These are phyloP conservation scores for Rhinopithecus roxellana DNA, from an alignment of 2,113 vertebrate genomes.

Conservation along the genomic window DNA sequence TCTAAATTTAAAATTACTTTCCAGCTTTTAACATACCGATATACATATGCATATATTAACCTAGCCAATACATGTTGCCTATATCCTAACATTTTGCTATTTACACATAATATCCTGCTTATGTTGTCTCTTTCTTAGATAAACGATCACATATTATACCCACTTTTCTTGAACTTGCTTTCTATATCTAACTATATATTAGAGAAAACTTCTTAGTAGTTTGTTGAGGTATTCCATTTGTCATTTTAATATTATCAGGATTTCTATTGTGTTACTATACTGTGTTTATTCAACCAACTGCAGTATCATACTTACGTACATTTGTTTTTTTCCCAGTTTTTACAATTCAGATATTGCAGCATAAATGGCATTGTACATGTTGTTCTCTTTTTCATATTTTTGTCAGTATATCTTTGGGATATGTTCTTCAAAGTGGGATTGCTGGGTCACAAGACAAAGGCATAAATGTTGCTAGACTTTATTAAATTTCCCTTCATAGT, in stretches of 20 bases:
- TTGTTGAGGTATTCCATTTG: not conserved
- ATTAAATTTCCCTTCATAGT: not conserved
- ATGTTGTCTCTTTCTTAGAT: not conserved
- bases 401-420: not conserved
- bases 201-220: not conserved
- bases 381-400: not conserved
- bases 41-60: not conserved
- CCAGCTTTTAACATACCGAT: not conserved
- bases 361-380: not conserved
- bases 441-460: not conserved
- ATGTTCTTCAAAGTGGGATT: not conserved
- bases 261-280: not conserved
- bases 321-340: not conserved
- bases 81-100: not conserved
- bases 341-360: not conserved
- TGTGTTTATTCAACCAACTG: not conserved
- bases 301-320: not conserved
- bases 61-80: not conserved
- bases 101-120: not conserved
- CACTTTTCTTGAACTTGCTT: not conserved
- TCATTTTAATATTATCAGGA: not conserved
- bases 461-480: not conserved
- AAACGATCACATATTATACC: not conserved
- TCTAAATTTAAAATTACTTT: constrained; percentile 20
- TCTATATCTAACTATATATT: not conserved